Conservation (phyloP, 2,888 invertebrate genomes). For the Thera obeliscata region DNA sequence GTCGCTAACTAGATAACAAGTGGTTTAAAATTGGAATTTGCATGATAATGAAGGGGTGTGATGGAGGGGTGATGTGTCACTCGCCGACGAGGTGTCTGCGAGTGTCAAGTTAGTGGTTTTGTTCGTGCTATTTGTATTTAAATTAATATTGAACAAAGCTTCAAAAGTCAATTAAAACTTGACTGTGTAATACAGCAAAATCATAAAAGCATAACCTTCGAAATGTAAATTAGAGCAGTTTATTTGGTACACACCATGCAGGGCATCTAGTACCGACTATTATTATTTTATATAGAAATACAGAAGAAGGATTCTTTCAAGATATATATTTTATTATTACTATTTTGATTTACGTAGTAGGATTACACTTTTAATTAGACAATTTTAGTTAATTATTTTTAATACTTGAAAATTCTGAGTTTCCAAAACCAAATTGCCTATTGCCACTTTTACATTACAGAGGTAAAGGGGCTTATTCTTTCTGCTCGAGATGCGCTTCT, state of each 20-base stretch:
- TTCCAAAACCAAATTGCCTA: too few relatives aligned
- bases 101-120: conserved; percentile 14
- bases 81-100: conserved; percentile 33
- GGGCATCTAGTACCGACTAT: too few relatives aligned
- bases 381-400: too few relatives aligned
- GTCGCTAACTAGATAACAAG: conserved; percentile 84
- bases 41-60: conserved; percentile 75
- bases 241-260: background rate
- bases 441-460: too few relatives aligned
- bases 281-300: too few relatives aligned
- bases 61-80: conserved; percentile 38
- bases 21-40: conserved; percentile 84
- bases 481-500: conserved; percentile 15
- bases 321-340: too few relatives aligned
- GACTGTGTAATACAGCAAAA: background rate
- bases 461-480: background rate
- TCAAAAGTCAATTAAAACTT: conserved; percentile 6
- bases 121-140: conserved; percentile 10
- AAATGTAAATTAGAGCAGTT: background rate
- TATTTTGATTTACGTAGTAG: too few relatives aligned
- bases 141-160: conserved; percentile 5
- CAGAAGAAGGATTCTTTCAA: too few relatives aligned
- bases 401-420: too few relatives aligned
- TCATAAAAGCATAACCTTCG: background rate
- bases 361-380: too few relatives aligned